Evolutionary conservation across 2,888 invertebrate species (phyloP).

Genomic region (Mythimna albipuncta): DNA sequence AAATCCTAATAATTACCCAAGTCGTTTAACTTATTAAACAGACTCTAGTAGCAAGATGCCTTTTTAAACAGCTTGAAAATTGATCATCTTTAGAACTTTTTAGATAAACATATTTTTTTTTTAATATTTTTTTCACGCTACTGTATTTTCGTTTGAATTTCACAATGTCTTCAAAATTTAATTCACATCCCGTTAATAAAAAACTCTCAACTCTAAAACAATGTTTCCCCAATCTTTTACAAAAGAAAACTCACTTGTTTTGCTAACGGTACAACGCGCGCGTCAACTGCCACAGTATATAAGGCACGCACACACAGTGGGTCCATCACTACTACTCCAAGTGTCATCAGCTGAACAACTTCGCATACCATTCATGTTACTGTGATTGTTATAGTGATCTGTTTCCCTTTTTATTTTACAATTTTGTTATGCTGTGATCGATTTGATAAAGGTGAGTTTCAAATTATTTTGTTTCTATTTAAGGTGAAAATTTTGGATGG

Average conservation of each 20-base stretch:
- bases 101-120: too few relatives aligned
- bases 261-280: constrained; percentile 71
- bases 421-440: constrained; percentile 63
- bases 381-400: constrained; percentile 53
- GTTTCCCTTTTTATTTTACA: constrained; percentile 43
- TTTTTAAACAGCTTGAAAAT: neutral
- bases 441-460: constrained; percentile 52
- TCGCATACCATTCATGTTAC: constrained; percentile 44
- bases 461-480: neutral
- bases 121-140: too few relatives aligned
- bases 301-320: constrained; percentile 65
- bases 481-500: constrained; percentile 7
- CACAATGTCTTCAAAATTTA: too few relatives aligned
- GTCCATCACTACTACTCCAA: constrained; percentile 70
- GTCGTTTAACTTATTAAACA: too few relatives aligned
- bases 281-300: constrained; percentile 65
- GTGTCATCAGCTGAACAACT: constrained; percentile 63
- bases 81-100: too few relatives aligned
- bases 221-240: neutral
- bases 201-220: neutral
- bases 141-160: too few relatives aligned
- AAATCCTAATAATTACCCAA: too few relatives aligned
- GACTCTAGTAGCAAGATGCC: neutral
- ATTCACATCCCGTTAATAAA: too few relatives aligned
- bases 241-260: constrained; percentile 35